Evolutionary conservation across 92 coral and sea anemone genomes (phyloP).

Genomic region (Porites evermanni): DNA sequence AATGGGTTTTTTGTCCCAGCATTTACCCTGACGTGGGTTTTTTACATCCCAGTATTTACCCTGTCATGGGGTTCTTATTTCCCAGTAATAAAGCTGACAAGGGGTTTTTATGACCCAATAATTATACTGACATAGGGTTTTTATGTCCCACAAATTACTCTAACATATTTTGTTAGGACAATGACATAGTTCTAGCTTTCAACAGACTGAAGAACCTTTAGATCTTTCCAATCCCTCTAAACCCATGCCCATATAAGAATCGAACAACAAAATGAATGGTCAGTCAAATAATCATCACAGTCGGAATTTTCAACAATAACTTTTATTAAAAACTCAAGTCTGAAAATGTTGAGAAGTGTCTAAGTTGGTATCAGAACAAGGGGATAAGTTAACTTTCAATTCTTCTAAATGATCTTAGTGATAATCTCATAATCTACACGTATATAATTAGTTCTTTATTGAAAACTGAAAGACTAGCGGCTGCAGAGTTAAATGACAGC

Average conservation of each 20-base stretch:
- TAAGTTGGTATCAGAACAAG: slow-evolving; percentile 16
- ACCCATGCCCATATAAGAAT: neutral
- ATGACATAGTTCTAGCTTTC: slow-evolving; percentile 4
- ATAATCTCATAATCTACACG: slow-evolving; percentile 6
- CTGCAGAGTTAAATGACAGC: slow-evolving; percentile 17
- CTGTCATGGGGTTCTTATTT: too few relatives aligned
- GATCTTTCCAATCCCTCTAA: slow-evolving; percentile 2
- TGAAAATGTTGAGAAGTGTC: slow-evolving; percentile 7
- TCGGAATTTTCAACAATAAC: slow-evolving; percentile 16
- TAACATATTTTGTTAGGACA: neutral
- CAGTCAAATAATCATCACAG: slow-evolving; percentile 2
- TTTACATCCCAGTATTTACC: too few relatives aligned
- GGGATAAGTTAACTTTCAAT: slow-evolving; percentile 21
- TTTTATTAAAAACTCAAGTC: slow-evolving; percentile 17
- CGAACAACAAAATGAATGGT: slow-evolving; percentile 26
- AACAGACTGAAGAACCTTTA: slow-evolving; percentile 17
- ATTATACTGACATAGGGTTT: slow-evolving; percentile 15
- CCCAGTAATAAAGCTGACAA: too few relatives aligned
- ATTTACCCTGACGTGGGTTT: too few relatives aligned
- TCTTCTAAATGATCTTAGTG: neutral
- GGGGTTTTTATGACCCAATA: slow-evolving; percentile 12
- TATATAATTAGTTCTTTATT: slow-evolving; percentile 10
- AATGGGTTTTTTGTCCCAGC: too few relatives aligned
- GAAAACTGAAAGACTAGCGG: slow-evolving; percentile 11
- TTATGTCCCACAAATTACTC: neutral